Conservation (phyloP, 2,888 invertebrate species). For the Vandiemenella viatica region DNA sequence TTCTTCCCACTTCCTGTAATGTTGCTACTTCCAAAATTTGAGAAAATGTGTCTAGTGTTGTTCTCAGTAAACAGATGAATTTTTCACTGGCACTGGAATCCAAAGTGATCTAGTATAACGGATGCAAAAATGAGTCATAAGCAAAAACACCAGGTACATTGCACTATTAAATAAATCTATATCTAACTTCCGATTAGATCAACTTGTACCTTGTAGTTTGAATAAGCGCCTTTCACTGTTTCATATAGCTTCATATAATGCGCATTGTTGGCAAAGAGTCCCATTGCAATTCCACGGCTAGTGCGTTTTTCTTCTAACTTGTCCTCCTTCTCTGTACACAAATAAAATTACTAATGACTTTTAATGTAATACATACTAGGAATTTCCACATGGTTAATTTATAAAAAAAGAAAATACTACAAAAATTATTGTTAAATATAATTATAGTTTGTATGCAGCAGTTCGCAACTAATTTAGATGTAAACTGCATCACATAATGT, state of each 20-base stretch:
- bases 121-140: background rate
- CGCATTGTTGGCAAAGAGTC: slow-evolving; percentile 38
- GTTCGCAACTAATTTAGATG: too few relatives aligned
- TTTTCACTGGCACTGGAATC: slow-evolving; percentile 60
- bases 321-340: slow-evolving; percentile 20
- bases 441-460: too few relatives aligned
- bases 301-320: slow-evolving; percentile 19
- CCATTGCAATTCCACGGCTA: slow-evolving; percentile 20
- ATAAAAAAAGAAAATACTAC: too few relatives aligned
- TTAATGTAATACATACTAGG: too few relatives aligned
- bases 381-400: too few relatives aligned
- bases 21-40: slow-evolving; percentile 55
- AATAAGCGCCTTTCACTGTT: slow-evolving; percentile 62
- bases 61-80: slow-evolving; percentile 50
- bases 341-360: too few relatives aligned
- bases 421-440: too few relatives aligned
- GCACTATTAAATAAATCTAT: background rate
- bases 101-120: slow-evolving; percentile 47
- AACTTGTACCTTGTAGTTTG: slow-evolving; percentile 82
- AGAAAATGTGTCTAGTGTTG: slow-evolving; percentile 47
- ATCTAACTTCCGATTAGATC: too few relatives aligned
- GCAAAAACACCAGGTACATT: background rate
- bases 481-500: too few relatives aligned
- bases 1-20: slow-evolving; percentile 50
- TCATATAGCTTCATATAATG: slow-evolving; percentile 79